Conservation (phyloP, 1,140 invertebrate genomes). For the Pseudomyrmex dendroicus region DNA sequence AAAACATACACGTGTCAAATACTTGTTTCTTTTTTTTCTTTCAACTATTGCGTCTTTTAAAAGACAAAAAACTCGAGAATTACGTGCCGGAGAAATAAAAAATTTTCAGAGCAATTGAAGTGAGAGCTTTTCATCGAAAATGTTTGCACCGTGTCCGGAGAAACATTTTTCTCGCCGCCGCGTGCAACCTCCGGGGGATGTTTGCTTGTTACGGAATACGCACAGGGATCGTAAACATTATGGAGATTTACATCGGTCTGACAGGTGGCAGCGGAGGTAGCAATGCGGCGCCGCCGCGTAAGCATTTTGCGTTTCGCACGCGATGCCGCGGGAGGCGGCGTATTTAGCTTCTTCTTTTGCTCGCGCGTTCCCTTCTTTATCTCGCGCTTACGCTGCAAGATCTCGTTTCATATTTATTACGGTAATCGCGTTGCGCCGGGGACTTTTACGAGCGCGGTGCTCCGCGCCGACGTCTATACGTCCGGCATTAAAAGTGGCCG, state of each 20-base stretch:
- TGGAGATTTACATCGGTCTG: slow-evolving; percentile 50
- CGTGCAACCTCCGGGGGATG: slow-evolving; percentile 9
- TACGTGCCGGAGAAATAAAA: no score
- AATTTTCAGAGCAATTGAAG: no score
- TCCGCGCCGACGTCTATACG: slow-evolving; percentile 23
- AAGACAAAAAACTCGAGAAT: no score
- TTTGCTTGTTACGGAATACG: slow-evolving; percentile 18
- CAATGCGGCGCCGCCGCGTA: slow-evolving; percentile 16
- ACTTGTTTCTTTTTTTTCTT: background rate
- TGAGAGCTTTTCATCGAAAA: no score
- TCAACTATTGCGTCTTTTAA: no score
- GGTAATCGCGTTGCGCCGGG: slow-evolving; percentile 40
- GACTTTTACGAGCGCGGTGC: slow-evolving; percentile 51
- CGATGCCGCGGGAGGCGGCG: background rate
- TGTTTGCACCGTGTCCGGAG: no score
- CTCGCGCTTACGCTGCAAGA: slow-evolving; percentile 44
- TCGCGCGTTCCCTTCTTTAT: slow-evolving; percentile 23
- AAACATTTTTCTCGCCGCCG: no score
- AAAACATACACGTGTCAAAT: background rate
- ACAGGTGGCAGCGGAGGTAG: slow-evolving; percentile 41
- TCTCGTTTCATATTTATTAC: slow-evolving; percentile 60
- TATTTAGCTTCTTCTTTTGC: slow-evolving; percentile 36
- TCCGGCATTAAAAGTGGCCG: slow-evolving; percentile 46
- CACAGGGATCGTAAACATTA: slow-evolving; percentile 39
- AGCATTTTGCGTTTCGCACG: slow-evolving; percentile 34